Percentiles rank a stretch among this genome's conserved stretches.
Conservation (phyloP, 2,797 vertebrate species). For the Clarias fuscus region DNA sequence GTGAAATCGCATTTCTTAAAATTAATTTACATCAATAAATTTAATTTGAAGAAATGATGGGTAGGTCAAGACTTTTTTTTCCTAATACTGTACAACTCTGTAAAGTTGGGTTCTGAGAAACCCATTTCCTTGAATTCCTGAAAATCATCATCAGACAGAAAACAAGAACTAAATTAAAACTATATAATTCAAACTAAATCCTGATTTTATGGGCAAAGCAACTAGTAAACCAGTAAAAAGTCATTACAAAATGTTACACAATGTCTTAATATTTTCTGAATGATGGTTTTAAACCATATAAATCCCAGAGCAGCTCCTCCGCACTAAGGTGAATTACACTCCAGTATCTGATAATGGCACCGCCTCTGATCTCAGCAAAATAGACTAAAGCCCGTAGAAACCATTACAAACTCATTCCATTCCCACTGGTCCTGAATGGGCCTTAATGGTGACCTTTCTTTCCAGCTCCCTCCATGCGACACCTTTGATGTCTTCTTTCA, state of each 20-base stretch:
- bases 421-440: conserved; percentile 45
- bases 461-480: not conserved
- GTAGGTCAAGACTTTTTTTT: too few relatives aligned
- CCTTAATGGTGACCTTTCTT: conserved; percentile 41
- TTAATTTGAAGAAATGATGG: too few relatives aligned
- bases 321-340: conserved; percentile 45
- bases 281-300: not conserved
- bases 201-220: not conserved
- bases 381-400: conserved; percentile 39
- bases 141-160: not conserved
- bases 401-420: conserved; percentile 55
- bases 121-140: not conserved
- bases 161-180: not conserved
- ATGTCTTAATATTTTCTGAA: not conserved
- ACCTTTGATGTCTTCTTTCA: conserved; percentile 64
- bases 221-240: not conserved
- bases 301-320: conserved; percentile 16
- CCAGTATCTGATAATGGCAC: conserved; percentile 24
- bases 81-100: not conserved
- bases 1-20: too few relatives aligned
- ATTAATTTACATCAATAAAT: too few relatives aligned
- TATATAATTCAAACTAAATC: not conserved
- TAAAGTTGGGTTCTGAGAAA: not conserved
- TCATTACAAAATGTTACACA: not conserved
- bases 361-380: conserved; percentile 40